Evolutionary conservation across 2,113 vertebrate species (phyloP), one percentile per base, ranked within the genome.

Genomic region (Cynopterus brachyotis): DNA sequence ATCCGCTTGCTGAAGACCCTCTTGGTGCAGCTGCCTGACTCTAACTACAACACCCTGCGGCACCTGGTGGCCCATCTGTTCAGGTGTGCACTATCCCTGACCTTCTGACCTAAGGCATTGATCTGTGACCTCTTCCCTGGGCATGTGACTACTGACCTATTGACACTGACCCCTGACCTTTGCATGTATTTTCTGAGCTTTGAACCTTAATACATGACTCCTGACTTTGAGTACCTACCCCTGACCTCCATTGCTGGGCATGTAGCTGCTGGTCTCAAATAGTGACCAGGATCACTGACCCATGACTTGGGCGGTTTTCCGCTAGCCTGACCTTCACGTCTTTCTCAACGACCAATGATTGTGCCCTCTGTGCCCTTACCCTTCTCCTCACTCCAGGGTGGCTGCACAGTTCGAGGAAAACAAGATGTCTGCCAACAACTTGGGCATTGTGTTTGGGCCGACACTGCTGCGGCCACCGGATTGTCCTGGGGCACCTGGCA

Each of bases 391-490:
- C 9, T 16, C 85, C 96, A 99, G 99, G 98, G 99, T 99, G 92
- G 99, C 99, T 17, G 98, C 98, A 95, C 98, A 98, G 75, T 97
- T 94, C 1, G 99, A 99, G 59, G 99, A 99, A 94, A 99, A 99
- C 98, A 99, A 99, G 98, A 99, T 99, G 99, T 99, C 99, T 26
- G 97, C 99, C 1, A 99, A 99, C 96, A 99, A 99, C 97, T 91
- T 99, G 98, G 99, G 99, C 57, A 99, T 99, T 8, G 99, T 99
- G 16, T 99, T 99, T 57, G 99, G 99, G 9, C 99, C 99, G 0
- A 99, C 99, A 0, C 97, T 99, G 87, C 85, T 99, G 97, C 99
- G 99, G 75, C 99, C 99, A 3, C 98, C 98, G 0, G 97, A 98
- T 0, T 96, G 98, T 0, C 91, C 78, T 2, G 42, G 93, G 50